A percentile compares a stretch with the other conserved stretches of the same genome.
These are phyloP conservation scores for Acleris holmiana DNA, from an alignment of 2,888 invertebrate genomes.

Conservation along the genomic window DNA sequence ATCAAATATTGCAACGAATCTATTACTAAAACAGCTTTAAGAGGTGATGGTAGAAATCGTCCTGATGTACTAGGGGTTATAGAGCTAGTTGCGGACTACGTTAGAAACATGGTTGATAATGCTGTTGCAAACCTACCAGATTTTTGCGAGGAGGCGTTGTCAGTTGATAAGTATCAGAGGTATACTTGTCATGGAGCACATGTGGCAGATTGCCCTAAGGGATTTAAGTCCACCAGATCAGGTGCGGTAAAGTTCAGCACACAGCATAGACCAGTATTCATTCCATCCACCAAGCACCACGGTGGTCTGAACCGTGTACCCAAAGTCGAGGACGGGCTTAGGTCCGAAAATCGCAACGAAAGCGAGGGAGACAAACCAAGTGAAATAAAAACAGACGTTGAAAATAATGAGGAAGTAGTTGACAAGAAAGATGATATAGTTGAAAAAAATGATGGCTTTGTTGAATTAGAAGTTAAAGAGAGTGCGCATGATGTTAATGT, in stretches of 20 bases:
- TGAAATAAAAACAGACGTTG: too few relatives aligned
- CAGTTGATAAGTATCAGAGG: conserved; percentile 52
- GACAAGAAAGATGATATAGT: not conserved
- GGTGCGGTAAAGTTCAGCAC: conserved; percentile 53
- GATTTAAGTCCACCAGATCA: conserved; percentile 51
- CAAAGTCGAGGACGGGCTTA: not conserved
- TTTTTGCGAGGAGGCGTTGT: conserved; percentile 56
- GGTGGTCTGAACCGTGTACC: not conserved
- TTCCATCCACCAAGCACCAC: conserved; percentile 51
- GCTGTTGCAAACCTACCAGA: conserved; percentile 54
- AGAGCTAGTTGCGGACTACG: conserved; percentile 50
- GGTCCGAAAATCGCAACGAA: not conserved
- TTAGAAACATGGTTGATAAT: conserved; percentile 49
- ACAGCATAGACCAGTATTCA: conserved; percentile 52
- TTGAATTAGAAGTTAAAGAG: too few relatives aligned
- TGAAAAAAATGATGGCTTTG: too few relatives aligned
- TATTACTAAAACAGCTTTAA: conserved; percentile 28
- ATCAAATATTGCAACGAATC: conserved; percentile 57
- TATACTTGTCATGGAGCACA: conserved; percentile 42
- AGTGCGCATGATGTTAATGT: too few relatives aligned
- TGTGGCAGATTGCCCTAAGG: conserved; percentile 40
- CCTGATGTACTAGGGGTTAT: conserved; percentile 55
- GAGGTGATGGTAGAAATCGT: conserved; percentile 15
- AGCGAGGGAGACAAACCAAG: not conserved
- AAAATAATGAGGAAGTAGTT: not conserved